Conservation (phyloP, 2,797 vertebrate species). For the Chloroceryle amazona region DNA sequence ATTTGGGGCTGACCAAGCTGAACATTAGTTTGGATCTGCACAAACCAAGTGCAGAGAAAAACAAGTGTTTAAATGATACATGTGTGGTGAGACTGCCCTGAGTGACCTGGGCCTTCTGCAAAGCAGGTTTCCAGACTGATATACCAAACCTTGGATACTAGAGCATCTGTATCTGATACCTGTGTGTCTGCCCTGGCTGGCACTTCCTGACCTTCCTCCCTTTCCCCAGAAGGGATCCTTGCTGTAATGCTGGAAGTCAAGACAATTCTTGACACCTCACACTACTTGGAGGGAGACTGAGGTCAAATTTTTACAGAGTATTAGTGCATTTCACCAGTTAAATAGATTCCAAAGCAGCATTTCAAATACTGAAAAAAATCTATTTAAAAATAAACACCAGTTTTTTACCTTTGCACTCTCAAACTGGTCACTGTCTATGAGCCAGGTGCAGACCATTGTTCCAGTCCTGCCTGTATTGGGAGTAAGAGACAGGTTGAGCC, state of each 20-base stretch:
- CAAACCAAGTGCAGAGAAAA: neutral
- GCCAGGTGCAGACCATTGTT: constrained; percentile 93
- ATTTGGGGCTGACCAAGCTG: neutral
- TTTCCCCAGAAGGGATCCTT: neutral
- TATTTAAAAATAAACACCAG: neutral
- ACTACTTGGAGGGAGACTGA: neutral
- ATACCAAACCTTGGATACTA: neutral
- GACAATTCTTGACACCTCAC: neutral
- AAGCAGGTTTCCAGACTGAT: neutral
- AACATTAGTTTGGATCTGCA: neutral
- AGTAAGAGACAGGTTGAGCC: neutral
- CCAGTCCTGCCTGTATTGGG: constrained; percentile 91
- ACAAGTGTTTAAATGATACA: neutral
- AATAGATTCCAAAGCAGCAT: neutral
- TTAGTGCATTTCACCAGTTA: neutral
- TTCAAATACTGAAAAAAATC: neutral
- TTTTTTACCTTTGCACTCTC: constrained; percentile 89
- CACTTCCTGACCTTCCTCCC: neutral
- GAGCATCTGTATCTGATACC: neutral
- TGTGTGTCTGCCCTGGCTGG: neutral
- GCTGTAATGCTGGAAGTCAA: neutral
- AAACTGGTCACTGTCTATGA: constrained; percentile 92
- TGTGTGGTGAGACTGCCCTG: neutral
- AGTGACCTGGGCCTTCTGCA: neutral
- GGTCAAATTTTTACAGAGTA: neutral